Percentiles rank a stretch among this genome's conserved stretches.
These are phyloP conservation scores for Temnothorax nylanderi DNA, from an alignment of 1,140 invertebrate genomes.

Conservation along the genomic window DNA sequence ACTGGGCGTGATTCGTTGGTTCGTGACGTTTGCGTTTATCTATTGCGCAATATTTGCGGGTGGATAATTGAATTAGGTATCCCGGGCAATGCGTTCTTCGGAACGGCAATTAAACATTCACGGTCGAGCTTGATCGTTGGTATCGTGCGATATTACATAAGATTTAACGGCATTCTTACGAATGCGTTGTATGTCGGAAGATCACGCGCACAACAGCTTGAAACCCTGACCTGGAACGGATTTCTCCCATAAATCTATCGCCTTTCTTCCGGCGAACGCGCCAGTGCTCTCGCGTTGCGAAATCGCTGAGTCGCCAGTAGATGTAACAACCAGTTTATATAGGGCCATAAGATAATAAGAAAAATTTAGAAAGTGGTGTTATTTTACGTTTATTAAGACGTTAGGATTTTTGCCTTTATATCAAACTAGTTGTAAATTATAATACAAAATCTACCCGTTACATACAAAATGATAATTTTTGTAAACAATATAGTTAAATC, in stretches of 20 bases:
- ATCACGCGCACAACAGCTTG: slow-evolving; percentile 10
- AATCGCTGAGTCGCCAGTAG: not conserved
- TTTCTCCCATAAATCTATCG: slow-evolving; percentile 54
- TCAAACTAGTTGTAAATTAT: not conserved
- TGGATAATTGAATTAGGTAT: slow-evolving; percentile 58
- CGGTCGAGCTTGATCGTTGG: slow-evolving; percentile 2
- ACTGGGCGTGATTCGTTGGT: not conserved
- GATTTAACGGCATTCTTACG: slow-evolving; percentile 34
- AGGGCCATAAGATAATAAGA: not conserved
- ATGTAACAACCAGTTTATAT: slow-evolving; percentile 8
- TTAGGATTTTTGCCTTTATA: not conserved
- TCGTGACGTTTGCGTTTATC: not conserved
- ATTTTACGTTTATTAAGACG: not conserved
- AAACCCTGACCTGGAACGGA: slow-evolving; percentile 50
- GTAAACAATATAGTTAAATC: not conserved
- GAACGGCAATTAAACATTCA: slow-evolving; percentile 57
- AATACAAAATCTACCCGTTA: not conserved
- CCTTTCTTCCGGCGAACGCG: slow-evolving; percentile 41
- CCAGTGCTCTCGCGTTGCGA: slow-evolving; percentile 38
- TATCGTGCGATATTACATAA: slow-evolving; percentile 17
- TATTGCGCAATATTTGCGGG: slow-evolving; percentile 46
- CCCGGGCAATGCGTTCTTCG: slow-evolving; percentile 19
- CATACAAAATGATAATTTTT: not conserved
- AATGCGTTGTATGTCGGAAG: slow-evolving; percentile 38
- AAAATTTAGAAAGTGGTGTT: not conserved